phyloP scores from a whole-genome alignment of 1,140 invertebrate species.

The Aphaenogaster floridana region DNA sequence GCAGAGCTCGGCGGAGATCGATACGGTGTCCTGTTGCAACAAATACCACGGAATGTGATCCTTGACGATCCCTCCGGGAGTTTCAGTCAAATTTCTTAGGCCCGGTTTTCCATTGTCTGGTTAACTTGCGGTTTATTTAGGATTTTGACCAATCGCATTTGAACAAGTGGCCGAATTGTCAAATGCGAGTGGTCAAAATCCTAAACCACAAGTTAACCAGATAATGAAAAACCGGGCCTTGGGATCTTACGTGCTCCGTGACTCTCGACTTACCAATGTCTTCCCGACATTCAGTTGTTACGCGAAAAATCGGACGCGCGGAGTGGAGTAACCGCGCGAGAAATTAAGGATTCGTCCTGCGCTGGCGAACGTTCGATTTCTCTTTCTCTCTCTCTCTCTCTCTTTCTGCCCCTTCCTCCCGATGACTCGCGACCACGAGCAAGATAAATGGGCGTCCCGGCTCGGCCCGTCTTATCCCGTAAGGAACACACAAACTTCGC shows the following conservation, averaged over 20 bases:
- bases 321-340: conserved; percentile 19
- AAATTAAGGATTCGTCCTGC: conserved; percentile 63
- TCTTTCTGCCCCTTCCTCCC: not conserved
- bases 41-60: not conserved
- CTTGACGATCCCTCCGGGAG: not conserved
- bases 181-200: too few species aligned
- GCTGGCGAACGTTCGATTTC: conserved; percentile 54
- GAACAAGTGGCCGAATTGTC: too few species aligned
- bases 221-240: not conserved
- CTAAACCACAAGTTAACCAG: too few species aligned
- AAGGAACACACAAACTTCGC: conserved; percentile 62
- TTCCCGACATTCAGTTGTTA: not conserved
- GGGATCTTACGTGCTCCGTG: not conserved
- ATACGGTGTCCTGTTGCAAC: not conserved
- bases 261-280: not conserved
- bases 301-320: not conserved
- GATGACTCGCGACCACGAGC: conserved; percentile 63
- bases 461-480: conserved; percentile 63
- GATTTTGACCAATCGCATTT: too few species aligned
- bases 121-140: too few species aligned
- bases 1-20: not conserved
- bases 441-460: conserved; percentile 68
- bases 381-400: not conserved
- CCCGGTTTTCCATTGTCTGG: too few species aligned
- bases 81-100: not conserved